Base-by-base conservation (phyloP, 1,140 invertebrate genomes). In the Bombus vancouverensis region DNA sequence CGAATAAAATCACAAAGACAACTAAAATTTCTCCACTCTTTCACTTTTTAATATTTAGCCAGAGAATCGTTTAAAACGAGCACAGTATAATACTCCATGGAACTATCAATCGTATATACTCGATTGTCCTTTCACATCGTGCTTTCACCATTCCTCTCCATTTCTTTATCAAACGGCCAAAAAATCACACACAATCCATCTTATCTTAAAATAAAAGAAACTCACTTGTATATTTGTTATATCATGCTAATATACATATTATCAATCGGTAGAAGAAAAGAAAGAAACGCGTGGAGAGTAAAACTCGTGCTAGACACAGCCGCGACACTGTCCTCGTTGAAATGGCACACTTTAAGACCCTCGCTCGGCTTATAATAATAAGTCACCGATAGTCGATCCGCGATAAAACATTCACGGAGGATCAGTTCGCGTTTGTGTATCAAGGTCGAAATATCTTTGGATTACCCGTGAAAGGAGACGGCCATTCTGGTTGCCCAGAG, bases 281-380 rank as follows among this genome's bases (percentile, higher is more conserved):
- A 10, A 22, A 1, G 79, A 39, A 59, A 72, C 53, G 47, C 12
- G 70, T 72, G n/a, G 22, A 34, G 57, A 59, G 79, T 59, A 73
- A 59, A 53, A 74, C 47, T 74, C 32, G 42, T 10, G 32, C 6
- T 25, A 22, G 37, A 42, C 47, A 73, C 37, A 37, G 1, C 3
- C 66, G 25, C 77, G 37, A 42, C 77, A 68, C 59, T 79, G 77
- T 79, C 62, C 42, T 77, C 82, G 44, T 83, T 39, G 13, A 42
- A 59, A 57, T 13, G 59, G 47, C 73, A 77, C 73, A 42, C 81
- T 66, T 59, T 22, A 47, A 44, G 32, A 39, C 25, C 39, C 34
- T n/a, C 59, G 59, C 39, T 53, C 34, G 18, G 18, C 1, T 68
- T 62, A 37, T 37, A 37, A 37, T 37, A 34, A 75, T 65, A 73